Base-by-base conservation (phyloP, 2,113 vertebrate genomes). In the Ctenomys sociabilis region DNA sequence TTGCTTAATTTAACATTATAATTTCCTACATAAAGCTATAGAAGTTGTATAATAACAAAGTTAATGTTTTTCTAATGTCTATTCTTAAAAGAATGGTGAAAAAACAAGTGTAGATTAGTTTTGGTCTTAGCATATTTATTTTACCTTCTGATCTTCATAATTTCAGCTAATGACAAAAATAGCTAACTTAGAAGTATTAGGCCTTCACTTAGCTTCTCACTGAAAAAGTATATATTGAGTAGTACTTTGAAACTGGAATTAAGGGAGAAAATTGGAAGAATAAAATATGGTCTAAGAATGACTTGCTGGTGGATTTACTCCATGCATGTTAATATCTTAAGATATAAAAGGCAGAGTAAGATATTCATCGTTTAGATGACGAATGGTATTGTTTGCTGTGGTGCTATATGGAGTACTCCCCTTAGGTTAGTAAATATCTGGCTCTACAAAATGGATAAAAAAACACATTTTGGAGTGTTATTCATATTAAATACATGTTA, bases 21-120 rank as follows among this genome's bases (percentile, higher is more conserved):
- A 87, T 93, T 91, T 85, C 75, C 52, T 82, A 70, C 66, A 22
- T 93, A 85, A 84, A 90, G 64, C 37, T 37, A n/a, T 72, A 45
- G 21, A 45, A 16, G 11, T 70, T 85, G 5, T 61, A 1, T 82
- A 83, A 90, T 68, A 30, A 75, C 49, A 85, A 81, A 66, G 19
- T 73, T 19, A 86, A 35, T 90, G 24, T 54, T 17, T 82, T 91
- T 19, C 30, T 84, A 73, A 72, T 85, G 70, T 72, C 16, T 90
- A 7, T 75, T 95, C 59, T 87, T 68, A 92, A 59, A 91, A 73
- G 92, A 87, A 61, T 88, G 40, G 8, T 88, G 45, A 52, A 32
- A 68, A 86, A 89, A 49, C 49, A 89, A 40, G 10, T 85, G 1
- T 61, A 81, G 72, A 22, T 95, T 81, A 92, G 16, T 59, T 89